These are phyloP conservation scores for Pantherophis guttatus DNA, from an alignment of 2,113 vertebrate genomes.

Conservation along the genomic window DNA sequence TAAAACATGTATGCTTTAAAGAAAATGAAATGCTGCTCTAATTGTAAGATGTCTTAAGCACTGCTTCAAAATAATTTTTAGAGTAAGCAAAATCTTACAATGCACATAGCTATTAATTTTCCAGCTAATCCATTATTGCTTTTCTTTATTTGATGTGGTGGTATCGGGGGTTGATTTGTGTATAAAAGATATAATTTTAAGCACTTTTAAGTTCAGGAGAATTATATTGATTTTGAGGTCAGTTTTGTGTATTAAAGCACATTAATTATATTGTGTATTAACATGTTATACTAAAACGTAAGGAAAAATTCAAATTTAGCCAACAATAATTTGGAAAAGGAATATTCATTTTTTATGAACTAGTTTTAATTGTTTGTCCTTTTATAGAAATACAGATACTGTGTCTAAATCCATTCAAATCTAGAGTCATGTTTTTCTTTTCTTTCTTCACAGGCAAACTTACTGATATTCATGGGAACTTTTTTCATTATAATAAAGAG, in stretches of 20 bases:
- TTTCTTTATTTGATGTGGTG: neutral
- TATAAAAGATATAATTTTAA: neutral
- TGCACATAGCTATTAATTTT: neutral
- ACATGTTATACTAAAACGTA: neutral
- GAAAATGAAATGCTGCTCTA: neutral
- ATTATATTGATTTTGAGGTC: neutral
- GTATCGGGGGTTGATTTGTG: neutral
- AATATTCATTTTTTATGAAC: neutral
- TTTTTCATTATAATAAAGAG: constrained; percentile 83
- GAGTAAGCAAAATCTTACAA: neutral
- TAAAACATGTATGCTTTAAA: neutral
- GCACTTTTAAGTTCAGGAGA: no score
- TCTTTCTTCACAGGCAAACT: constrained; percentile 76
- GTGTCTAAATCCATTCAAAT: constrained; percentile 18
- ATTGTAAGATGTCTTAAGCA: neutral
- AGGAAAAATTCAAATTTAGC: neutral
- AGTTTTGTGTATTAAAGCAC: neutral
- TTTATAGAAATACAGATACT: neutral
- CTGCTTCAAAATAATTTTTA: neutral
- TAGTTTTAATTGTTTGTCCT: neutral
- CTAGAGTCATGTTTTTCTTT: neutral
- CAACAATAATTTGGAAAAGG: neutral
- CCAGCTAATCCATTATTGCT: neutral
- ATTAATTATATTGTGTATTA: neutral
- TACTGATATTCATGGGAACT: constrained; percentile 89